A percentile compares a stretch with the other conserved stretches of the same genome.
These are phyloP conservation scores for Solea solea DNA, from an alignment of 2,113 vertebrate species.

Conservation along the genomic window DNA sequence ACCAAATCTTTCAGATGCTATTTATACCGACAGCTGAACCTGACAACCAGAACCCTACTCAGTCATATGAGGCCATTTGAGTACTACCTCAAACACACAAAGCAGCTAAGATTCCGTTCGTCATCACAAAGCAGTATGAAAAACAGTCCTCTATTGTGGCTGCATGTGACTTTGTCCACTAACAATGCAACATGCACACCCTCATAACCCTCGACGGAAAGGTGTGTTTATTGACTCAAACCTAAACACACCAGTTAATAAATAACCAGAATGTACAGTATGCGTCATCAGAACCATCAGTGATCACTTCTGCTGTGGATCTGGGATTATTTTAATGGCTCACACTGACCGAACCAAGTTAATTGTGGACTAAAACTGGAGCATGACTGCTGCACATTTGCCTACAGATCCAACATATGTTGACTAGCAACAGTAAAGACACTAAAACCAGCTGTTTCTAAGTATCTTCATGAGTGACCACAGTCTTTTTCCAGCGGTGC, in stretches of 20 bases:
- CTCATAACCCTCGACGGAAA: slow-evolving; percentile 2
- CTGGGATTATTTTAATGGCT: not conserved
- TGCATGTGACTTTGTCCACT: slow-evolving; percentile 8
- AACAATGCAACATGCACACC: slow-evolving; percentile 30
- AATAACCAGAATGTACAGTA: slow-evolving; percentile 31
- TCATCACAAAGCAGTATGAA: slow-evolving; percentile 1
- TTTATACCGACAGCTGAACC: slow-evolving; percentile 19
- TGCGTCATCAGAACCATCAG: not conserved
- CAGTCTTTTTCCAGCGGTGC: not conserved
- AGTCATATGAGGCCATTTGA: not conserved
- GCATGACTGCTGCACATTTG: not conserved
- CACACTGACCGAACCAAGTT: not conserved
- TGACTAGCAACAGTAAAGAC: too few relatives aligned
- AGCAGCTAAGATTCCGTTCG: not conserved
- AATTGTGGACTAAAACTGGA: not conserved
- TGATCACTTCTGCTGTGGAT: not conserved
- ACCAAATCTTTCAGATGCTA: not conserved
- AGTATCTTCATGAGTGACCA: slow-evolving; percentile 4
- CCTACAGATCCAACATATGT: too few relatives aligned
- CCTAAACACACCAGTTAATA: slow-evolving; percentile 46
- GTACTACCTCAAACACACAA: not conserved
- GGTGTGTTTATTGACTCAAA: slow-evolving; percentile 48
- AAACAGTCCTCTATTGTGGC: slow-evolving; percentile 35
- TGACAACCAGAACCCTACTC: not conserved
- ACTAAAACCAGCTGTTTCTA: too few relatives aligned